Percentiles rank a stretch among this genome's conserved stretches.
phyloP scores from a whole-genome alignment of 2,113 vertebrate species.

The Cyprinus carpio region DNA sequence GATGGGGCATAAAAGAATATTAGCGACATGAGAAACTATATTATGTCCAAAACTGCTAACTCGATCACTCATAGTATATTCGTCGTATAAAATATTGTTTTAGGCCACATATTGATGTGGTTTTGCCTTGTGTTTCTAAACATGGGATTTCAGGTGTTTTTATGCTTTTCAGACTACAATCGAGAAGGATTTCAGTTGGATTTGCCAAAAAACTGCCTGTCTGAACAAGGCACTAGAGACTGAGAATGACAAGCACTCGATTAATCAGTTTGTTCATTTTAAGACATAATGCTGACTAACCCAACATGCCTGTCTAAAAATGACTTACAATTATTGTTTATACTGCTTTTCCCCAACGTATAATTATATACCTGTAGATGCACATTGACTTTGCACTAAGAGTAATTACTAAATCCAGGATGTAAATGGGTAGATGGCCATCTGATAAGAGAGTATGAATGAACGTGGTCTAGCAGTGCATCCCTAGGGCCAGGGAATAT shows the following conservation, averaged over 20 bases:
- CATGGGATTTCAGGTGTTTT: background rate
- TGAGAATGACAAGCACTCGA: background rate
- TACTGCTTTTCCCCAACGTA: background rate
- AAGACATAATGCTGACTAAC: background rate
- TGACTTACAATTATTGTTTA: background rate
- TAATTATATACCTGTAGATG: background rate
- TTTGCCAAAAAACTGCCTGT: background rate
- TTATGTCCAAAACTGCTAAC: background rate
- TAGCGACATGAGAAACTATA: no score
- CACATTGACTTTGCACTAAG: conserved; percentile 3
- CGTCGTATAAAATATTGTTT: background rate
- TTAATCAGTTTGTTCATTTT: conserved; percentile 22
- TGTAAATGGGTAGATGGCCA: conserved; percentile 40
- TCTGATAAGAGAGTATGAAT: conserved; percentile 48
- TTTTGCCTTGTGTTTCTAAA: background rate
- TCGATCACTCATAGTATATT: background rate
- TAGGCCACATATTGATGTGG: background rate
- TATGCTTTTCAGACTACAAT: background rate
- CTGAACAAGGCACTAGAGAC: background rate
- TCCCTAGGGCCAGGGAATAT: conserved; percentile 51
- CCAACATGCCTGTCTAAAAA: conserved; percentile 8
- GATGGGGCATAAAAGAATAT: no score
- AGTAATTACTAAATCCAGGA: conserved; percentile 21
- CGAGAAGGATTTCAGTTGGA: background rate
- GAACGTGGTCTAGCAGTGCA: conserved; percentile 51